Conservation (phyloP, 2,888 invertebrate genomes). For the Zhuqinia jingwanae region DNA sequence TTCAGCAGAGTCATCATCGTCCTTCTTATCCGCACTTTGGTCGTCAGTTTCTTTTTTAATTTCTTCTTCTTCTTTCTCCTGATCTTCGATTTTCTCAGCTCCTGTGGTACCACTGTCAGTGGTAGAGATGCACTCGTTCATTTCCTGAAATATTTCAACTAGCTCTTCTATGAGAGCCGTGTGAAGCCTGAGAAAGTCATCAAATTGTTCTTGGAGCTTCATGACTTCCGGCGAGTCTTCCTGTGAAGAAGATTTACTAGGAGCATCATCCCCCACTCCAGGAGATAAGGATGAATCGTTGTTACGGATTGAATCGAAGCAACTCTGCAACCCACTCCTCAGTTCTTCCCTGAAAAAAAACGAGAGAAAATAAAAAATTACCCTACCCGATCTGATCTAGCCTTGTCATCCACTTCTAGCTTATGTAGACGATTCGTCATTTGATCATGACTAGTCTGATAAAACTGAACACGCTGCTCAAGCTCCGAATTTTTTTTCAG, state of each 20-base stretch:
- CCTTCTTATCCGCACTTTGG: not conserved
- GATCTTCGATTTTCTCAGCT: slow-evolving; percentile 50
- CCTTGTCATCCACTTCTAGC: slow-evolving; percentile 77
- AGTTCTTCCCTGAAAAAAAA: slow-evolving; percentile 78
- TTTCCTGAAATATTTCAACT: slow-evolving; percentile 72
- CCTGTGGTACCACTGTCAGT: slow-evolving; percentile 23
- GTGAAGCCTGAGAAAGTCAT: slow-evolving; percentile 61
- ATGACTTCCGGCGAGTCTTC: slow-evolving; percentile 35
- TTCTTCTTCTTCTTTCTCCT: slow-evolving; percentile 42
- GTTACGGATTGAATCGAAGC: slow-evolving; percentile 74
- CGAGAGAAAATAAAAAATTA: slow-evolving; percentile 23
- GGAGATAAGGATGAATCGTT: slow-evolving; percentile 42
- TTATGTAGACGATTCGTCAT: slow-evolving; percentile 77
- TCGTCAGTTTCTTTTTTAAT: not conserved
- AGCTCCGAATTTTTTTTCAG: slow-evolving; percentile 85
- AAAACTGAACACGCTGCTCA: slow-evolving; percentile 79
- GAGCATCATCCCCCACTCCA: not conserved
- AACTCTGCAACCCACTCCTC: slow-evolving; percentile 79
- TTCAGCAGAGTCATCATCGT: not conserved
- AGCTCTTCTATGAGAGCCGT: slow-evolving; percentile 73
- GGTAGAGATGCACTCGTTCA: slow-evolving; percentile 76
- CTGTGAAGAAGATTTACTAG: not conserved
- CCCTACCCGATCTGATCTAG: slow-evolving; percentile 77
- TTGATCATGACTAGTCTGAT: slow-evolving; percentile 77
- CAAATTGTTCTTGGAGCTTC: slow-evolving; percentile 45